Evolutionary conservation across 2,113 vertebrate genomes (phyloP), one percentile per base, ranked within the genome.

Genomic region (Glareola pratincola): DNA sequence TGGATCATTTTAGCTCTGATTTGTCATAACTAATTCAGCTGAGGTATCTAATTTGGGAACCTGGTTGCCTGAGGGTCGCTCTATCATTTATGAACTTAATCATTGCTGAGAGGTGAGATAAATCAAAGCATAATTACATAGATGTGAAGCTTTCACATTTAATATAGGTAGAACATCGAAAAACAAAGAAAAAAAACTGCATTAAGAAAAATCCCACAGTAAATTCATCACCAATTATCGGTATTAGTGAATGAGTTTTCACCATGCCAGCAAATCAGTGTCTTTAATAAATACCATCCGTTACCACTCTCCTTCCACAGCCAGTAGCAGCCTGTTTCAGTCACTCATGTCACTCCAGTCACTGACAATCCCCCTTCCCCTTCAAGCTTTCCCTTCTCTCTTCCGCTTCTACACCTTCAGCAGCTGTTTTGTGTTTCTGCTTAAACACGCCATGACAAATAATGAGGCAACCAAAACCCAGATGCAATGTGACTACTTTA

Each of bases 21-120:
- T 96, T 93, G 78, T 94, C 87, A 36, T 48, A 89, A 81, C 86
- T 91, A 94, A 78, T 91, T 92, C 91, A 92, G 39, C 76, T 68
- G 73, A 94, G 83, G 59, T 91, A 74, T 87, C 91, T 94, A 92
- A 97, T 97, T 92, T 89, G 51, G 47, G 41, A 94, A 95, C 76
- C 84, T 92, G 80, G 14, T 78, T 96, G 89, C 95, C 95, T 62
- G 56, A 51, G 66, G 91, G 51, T 94, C 57, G 89, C n/a, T 96
- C 27, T 95, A 26, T 94, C 95, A 97, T 96, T 92, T 91, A 89
- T 82, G 76, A 96, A 84, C 32, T 63, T 92, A 92, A 81, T 92
- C 81, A 89, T 75, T 91, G 64, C 87, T 78, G 60, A 94, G 91
- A 96, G 89, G 76, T 87, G 80, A 89, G 79, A 81, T 94, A 80